Base-by-base conservation (phyloP, 1,140 invertebrate species). In the Orchestia grillus region DNA sequence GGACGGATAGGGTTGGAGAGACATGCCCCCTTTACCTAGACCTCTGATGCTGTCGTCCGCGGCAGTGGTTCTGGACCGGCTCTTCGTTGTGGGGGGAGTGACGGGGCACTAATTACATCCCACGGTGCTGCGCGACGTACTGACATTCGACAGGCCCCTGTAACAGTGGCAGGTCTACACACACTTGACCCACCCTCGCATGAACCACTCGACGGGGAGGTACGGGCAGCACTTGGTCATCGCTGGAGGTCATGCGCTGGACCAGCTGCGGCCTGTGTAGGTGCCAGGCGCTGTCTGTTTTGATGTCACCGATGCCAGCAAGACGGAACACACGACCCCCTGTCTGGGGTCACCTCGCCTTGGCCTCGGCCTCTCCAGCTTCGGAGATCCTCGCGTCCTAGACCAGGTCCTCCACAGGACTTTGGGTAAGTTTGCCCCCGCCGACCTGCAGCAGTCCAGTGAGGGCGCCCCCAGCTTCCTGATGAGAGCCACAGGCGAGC, bases 11-110 rank as follows among this genome's bases (percentile, higher is more conserved):
- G 28, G 4, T 8, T 91, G 88, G 88, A 23, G 41, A 19, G 41
- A 91, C 41, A 42, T 43, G 88, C 88, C 88, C 3, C 28, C 88
- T 42, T 41, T 91, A 28, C 88, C 88, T 11, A 23, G 15, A 28
- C 88, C 88, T 36, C 3, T 91, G 6, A 91, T 91, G 88, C 41
- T 91, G 44, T 91, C 88, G 88, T 91, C 88, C 11, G 88, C 88
- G 15, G 44, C 88, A 11, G 88, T 91, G 15, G 44, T 91, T 4
- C 88, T 43, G 88, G 88, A 91, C 44, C 3, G 28, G 19, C 88
- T 91, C 15, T 91, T 91, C 28, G 88, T 91, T 23, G 88, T 91
- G 41, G 88, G 88, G 88, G 88, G 88, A 91, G 41, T 91, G 41
- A 43, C 88, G 8, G 88, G 88, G 11, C 15, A 42, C 44, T 3